Evolutionary conservation across 2,113 vertebrate genomes (phyloP).

Genomic region (Papio anubis): DNA sequence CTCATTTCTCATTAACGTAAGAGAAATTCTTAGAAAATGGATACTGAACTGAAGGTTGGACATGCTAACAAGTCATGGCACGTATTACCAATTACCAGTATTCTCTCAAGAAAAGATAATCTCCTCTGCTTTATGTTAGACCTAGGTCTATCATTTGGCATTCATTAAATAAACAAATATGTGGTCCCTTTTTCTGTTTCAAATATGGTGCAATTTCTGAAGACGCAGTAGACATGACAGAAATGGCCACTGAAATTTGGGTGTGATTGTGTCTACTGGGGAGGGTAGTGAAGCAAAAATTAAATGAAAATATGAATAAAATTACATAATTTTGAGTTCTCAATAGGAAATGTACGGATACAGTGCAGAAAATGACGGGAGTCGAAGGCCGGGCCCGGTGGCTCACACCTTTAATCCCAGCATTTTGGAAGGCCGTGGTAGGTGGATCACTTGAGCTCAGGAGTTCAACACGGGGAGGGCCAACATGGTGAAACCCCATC

Average conservation of each 20-base stretch:
- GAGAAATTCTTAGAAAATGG: background rate
- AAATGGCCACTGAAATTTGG: background rate
- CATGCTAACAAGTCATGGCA: background rate
- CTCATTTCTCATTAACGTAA: background rate
- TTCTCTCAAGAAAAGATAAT: background rate
- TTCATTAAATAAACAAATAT: background rate
- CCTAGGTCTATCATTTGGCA: background rate
- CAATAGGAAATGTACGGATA: background rate
- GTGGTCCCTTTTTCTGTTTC: accelerated
- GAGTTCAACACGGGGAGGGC: too few species aligned
- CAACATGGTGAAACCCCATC: too few species aligned
- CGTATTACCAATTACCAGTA: background rate
- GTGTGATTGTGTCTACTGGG: background rate
- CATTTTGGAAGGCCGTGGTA: too few species aligned
- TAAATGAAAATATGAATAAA: background rate
- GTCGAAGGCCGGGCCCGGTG: too few species aligned
- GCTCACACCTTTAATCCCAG: too few species aligned
- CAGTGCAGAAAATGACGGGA: background rate
- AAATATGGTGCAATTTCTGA: background rate
- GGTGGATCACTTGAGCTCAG: too few species aligned
- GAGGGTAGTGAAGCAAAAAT: background rate
- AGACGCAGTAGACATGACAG: background rate
- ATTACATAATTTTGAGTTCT: background rate
- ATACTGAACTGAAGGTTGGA: background rate
- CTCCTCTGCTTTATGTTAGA: background rate